Evolutionary conservation across 2,797 vertebrate species (phyloP).

Genomic region (Eidolon dupreanum): DNA sequence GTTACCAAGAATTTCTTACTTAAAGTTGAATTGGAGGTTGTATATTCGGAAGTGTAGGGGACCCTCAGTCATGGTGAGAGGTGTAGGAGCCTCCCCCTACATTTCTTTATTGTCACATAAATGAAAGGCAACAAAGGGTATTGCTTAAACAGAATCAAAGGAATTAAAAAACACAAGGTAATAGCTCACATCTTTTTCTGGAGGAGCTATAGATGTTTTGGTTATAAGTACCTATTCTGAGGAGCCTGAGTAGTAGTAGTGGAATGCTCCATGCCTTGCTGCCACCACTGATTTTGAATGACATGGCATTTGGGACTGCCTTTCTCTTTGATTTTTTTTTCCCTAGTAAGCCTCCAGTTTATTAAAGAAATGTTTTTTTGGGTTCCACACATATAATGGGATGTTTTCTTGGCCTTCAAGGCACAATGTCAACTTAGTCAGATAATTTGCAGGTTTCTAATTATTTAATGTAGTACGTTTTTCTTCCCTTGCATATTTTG

Average conservation of each 20-base stretch:
- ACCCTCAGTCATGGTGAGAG: background rate
- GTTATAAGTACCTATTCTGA: background rate
- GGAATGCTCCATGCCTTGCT: background rate
- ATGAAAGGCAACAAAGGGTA: background rate
- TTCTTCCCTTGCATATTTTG: background rate
- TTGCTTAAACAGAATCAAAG: background rate
- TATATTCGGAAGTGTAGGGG: background rate
- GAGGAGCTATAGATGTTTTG: background rate
- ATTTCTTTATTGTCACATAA: background rate
- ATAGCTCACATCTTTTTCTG: background rate
- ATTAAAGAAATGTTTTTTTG: slow-evolving; percentile 8
- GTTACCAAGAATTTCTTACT: slow-evolving; percentile 19
- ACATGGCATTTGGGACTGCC: background rate
- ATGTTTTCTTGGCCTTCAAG: background rate
- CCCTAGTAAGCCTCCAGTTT: background rate
- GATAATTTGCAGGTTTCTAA: background rate
- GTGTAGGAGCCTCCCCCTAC: background rate
- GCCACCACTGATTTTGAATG: background rate
- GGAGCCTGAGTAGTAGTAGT: background rate
- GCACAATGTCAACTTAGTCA: background rate
- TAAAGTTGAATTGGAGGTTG: background rate
- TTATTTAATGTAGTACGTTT: background rate
- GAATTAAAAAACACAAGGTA: background rate
- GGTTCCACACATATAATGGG: background rate
- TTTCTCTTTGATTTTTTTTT: slow-evolving; percentile 7